phyloP scores from a whole-genome alignment of 2,797 vertebrate genomes.

The Petrocephalus schoutedeni region DNA sequence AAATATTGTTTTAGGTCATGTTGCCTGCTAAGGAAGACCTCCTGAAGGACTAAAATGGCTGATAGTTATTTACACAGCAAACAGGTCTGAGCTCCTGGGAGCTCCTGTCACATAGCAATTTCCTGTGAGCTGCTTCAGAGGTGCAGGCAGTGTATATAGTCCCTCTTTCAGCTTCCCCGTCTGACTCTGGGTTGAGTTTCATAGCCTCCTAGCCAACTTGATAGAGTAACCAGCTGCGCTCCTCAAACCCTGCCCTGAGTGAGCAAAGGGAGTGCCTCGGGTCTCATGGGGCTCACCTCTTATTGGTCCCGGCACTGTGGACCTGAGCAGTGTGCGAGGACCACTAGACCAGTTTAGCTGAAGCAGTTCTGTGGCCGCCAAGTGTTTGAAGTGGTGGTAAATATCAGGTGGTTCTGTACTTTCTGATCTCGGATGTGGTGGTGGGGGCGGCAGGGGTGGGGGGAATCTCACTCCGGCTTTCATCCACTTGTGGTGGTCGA shows the following conservation, averaged over 20 bases:
- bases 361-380: neutral
- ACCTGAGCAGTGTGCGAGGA: neutral
- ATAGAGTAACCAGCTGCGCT: neutral
- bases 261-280: neutral
- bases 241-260: neutral
- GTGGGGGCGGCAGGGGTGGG: neutral
- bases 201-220: neutral
- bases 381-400: neutral
- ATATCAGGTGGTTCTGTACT: neutral
- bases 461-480: conserved; percentile 18
- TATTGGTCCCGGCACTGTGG: neutral
- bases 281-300: neutral
- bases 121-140: neutral
- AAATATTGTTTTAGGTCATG: conserved; percentile 17
- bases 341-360: neutral
- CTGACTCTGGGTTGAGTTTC: neutral
- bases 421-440: conserved; percentile 2
- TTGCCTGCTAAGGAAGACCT: conserved; percentile 18
- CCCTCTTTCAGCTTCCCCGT: neutral
- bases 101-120: conserved; percentile 14
- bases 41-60: conserved; percentile 15
- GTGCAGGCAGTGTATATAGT: neutral
- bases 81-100: neutral
- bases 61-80: conserved; percentile 7
- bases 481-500: conserved; percentile 15